Conservation (phyloP, 2,888 invertebrate species). For the Notocelia uddmanniana region DNA sequence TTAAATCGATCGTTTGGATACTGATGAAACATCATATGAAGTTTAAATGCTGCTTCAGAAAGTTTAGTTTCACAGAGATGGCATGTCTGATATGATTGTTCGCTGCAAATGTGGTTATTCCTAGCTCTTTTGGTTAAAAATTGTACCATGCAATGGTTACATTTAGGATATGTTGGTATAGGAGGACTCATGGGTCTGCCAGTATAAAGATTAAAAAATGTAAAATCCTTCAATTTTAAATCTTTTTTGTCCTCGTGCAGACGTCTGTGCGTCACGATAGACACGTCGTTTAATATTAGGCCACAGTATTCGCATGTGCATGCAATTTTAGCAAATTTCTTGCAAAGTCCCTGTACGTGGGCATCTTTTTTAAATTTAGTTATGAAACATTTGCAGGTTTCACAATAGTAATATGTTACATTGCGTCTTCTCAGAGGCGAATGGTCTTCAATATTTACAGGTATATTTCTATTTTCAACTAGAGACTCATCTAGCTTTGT, state of each 20-base stretch:
- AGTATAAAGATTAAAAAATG: conserved; percentile 64
- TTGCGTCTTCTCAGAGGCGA: not conserved
- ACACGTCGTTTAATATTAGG: conserved; percentile 60
- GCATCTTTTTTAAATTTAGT: conserved; percentile 50
- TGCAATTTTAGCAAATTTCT: conserved; percentile 44
- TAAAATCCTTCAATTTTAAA: conserved; percentile 63
- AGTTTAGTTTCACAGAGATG: conserved; percentile 64
- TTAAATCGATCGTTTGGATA: conserved; percentile 53
- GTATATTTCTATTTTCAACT: not conserved
- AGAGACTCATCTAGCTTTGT: not conserved
- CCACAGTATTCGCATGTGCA: conserved; percentile 70
- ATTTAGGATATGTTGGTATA: conserved; percentile 66
- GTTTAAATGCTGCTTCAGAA: conserved; percentile 60
- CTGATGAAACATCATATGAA: conserved; percentile 69
- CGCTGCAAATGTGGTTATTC: conserved; percentile 59
- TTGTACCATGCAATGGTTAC: conserved; percentile 63
- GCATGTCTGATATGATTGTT: conserved; percentile 60
- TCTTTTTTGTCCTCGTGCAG: conserved; percentile 57
- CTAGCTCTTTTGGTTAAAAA: conserved; percentile 60
- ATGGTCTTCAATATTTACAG: not conserved
- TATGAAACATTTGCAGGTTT: conserved; percentile 66
- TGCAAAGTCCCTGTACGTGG: conserved; percentile 59
- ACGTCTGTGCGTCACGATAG: conserved; percentile 58
- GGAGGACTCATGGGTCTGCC: conserved; percentile 62
- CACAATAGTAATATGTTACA: conserved; percentile 53